These are phyloP conservation scores for Hippocampus barbouri DNA, from an alignment of 2,113 vertebrate genomes.

Conservation along the genomic window DNA sequence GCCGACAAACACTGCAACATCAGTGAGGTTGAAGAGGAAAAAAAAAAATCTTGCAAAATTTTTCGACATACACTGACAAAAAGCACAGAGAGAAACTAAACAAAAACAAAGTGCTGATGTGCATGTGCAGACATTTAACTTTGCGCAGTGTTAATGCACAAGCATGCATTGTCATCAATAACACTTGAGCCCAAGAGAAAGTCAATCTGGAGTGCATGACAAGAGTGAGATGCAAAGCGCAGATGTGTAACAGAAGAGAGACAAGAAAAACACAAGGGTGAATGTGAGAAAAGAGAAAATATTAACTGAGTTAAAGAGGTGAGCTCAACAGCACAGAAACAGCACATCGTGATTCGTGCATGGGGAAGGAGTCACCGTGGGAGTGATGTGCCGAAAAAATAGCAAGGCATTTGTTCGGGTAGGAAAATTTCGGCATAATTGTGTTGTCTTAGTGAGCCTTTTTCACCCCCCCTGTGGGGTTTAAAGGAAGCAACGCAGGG, in stretches of 20 bases:
- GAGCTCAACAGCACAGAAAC: constrained; percentile 4
- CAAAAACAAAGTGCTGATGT: constrained; percentile 8
- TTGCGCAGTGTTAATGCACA: constrained; percentile 29
- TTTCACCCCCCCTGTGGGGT: constrained; percentile 48
- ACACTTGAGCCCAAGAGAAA: constrained; percentile 65
- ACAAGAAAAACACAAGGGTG: constrained; percentile 22
- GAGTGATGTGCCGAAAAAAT: constrained; percentile 12
- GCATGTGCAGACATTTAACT: constrained; percentile 17
- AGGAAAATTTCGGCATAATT: constrained; percentile 48
- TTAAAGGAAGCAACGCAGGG: constrained; percentile 38
- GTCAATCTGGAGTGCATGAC: constrained; percentile 65
- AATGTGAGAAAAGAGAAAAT: constrained; percentile 17
- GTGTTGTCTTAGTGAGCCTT: constrained; percentile 40
- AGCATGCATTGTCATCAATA: constrained; percentile 68
- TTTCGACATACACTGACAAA: constrained; percentile 29
- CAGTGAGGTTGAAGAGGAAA: constrained; percentile 18
- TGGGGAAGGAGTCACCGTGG: constrained; percentile 28
- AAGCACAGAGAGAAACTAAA: constrained; percentile 6
- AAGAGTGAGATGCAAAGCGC: constrained; percentile 34
- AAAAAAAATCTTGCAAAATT: constrained; percentile 21
- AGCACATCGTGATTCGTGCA: constrained; percentile 4
- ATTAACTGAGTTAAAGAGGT: constrained; percentile 25
- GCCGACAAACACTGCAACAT: constrained; percentile 21
- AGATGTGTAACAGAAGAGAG: constrained; percentile 40
- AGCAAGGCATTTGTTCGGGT: constrained; percentile 40